These are phyloP conservation scores for Rhodeus uyekii DNA, from an alignment of 2,797 vertebrate genomes.

Conservation along the genomic window DNA sequence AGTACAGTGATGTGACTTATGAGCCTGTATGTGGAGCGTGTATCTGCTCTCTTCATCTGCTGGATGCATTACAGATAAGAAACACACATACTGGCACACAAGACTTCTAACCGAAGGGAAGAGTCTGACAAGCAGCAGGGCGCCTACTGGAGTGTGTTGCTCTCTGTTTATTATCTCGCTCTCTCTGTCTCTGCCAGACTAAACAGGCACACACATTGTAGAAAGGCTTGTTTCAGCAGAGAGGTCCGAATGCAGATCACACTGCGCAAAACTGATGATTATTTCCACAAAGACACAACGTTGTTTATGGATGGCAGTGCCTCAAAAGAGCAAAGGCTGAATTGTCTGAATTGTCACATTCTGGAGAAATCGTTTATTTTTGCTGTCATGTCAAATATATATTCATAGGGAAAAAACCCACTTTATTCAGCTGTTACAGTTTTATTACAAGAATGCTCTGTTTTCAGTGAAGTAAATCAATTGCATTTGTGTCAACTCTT, in stretches of 20 bases:
- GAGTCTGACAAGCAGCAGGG: background rate
- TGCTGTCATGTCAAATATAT: background rate
- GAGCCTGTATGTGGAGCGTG: background rate
- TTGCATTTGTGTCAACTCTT: background rate
- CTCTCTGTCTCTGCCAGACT: conserved; percentile 9
- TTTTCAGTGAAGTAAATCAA: background rate
- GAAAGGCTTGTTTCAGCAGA: conserved; percentile 27
- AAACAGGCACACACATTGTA: conserved; percentile 17
- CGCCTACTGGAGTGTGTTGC: background rate
- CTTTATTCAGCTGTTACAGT: background rate
- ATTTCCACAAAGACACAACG: background rate
- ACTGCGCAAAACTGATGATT: background rate
- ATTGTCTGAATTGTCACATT: background rate
- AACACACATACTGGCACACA: background rate
- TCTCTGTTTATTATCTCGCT: conserved; percentile 22
- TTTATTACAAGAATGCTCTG: background rate
- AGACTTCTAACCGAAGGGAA: background rate
- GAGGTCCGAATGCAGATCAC: conserved; percentile 12
- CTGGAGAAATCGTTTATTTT: background rate
- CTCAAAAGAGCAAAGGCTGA: background rate
- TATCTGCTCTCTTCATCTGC: conserved; percentile 32
- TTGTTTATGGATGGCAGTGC: background rate
- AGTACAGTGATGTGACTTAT: conserved; percentile 25
- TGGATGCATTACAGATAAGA: conserved; percentile 31
- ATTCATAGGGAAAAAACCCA: background rate